Evolutionary conservation across 2,113 vertebrate genomes (phyloP), one percentile per base, ranked within the genome.

Genomic region (Hippocampus barbouri): DNA sequence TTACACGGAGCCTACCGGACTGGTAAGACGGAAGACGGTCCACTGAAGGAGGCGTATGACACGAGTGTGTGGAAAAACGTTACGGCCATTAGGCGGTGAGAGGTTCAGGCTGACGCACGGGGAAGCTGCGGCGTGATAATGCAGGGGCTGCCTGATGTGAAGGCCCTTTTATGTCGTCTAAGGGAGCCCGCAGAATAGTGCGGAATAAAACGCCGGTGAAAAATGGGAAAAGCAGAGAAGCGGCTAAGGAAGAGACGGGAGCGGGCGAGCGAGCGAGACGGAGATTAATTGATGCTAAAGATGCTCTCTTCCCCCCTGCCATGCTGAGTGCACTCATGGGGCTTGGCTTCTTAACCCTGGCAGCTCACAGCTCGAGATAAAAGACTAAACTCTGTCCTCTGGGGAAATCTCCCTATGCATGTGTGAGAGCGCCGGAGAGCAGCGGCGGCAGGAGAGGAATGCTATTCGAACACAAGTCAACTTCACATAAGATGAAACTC

Each of bases 221-320:
- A 84, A 70, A 61, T 21, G 49, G 64, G 27, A 30, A 34, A 7
- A 38, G n/a, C 18, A 8, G 41, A 66, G 23, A 66, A 21, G 38
- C 38, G n/a, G 62, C 40, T 59, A 61, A 34, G 59, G 16, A 61
- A 61, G 63, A 21, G 25, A 63, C 66, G 70, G 72, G 40, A 57
- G 79, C 62, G 75, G 69, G 69, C 27, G 30, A 68, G 75, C 77
- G 66, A 75, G 63, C 60, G 75, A 68, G 73, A 71, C 68, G 30
- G 63, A 84, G 77, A 89, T 84, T 82, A 85, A 87, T 81, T 86
- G 79, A 86, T 79, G 82, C 83, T 87, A 81, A 87, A 89, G 82
- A 86, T 73, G 74, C 73, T 65, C 74, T 68, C 72, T 70, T 68
- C 14, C 67, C 80, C 64, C 66, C 68, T 16, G 30, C 75, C 59